phyloP scores from a whole-genome alignment of 1,140 invertebrate genomes.

The Drosophila kurseongensis region DNA sequence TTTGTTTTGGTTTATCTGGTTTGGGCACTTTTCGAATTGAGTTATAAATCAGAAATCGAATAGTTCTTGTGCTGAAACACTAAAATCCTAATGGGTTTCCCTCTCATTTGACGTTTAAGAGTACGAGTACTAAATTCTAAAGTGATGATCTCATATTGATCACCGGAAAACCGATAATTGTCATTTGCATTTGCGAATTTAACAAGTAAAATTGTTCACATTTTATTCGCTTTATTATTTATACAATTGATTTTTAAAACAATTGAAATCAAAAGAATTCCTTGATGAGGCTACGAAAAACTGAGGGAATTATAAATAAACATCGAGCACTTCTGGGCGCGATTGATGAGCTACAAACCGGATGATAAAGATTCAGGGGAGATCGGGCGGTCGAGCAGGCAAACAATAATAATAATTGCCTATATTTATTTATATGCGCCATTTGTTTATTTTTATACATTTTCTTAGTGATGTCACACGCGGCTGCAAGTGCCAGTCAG shows the following conservation, averaged over 20 bases:
- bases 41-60: slow-evolving; percentile 32
- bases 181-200: slow-evolving; percentile 47
- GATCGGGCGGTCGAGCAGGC: background rate
- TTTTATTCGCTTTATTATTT: no score
- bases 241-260: slow-evolving; percentile 56
- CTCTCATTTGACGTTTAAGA: background rate
- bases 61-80: slow-evolving; percentile 7
- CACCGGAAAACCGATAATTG: slow-evolving; percentile 41
- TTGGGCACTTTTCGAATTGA: slow-evolving; percentile 2
- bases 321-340: slow-evolving; percentile 34
- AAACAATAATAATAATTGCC: slow-evolving; percentile 48
- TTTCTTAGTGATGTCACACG: slow-evolving; percentile 77
- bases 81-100: background rate
- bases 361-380: background rate
- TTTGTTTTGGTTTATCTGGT: slow-evolving; percentile 4
- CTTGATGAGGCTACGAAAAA: slow-evolving; percentile 42
- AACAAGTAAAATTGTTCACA: slow-evolving; percentile 56
- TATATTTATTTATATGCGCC: slow-evolving; percentile 51
- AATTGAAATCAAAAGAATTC: slow-evolving; percentile 44
- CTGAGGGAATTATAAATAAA: slow-evolving; percentile 40
- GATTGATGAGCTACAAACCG: slow-evolving; percentile 58
- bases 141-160: slow-evolving; percentile 75
- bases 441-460: slow-evolving; percentile 78
- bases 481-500: slow-evolving; percentile 40
- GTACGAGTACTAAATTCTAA: slow-evolving; percentile 20